phyloP scores from a whole-genome alignment of 1,140 invertebrate genomes.

The Asbolus verrucosus region DNA sequence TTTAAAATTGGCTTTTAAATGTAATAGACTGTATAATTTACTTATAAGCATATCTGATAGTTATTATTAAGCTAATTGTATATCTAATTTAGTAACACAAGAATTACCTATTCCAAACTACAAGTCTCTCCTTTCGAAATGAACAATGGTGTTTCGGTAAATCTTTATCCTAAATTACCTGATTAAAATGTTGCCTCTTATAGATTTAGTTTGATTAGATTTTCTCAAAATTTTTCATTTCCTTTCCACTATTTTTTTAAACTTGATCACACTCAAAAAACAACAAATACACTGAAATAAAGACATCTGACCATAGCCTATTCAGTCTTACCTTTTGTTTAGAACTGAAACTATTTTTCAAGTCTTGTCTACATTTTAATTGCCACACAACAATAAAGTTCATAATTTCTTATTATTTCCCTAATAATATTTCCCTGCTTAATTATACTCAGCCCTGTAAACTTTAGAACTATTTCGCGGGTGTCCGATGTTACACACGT shows the following conservation, averaged over 20 bases:
- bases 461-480: too few relatives aligned
- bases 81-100: too few relatives aligned
- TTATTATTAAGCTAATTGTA: too few relatives aligned
- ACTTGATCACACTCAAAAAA: slow-evolving; percentile 25
- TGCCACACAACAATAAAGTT: slow-evolving; percentile 15
- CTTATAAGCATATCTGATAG: too few relatives aligned
- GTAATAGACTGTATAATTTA: too few relatives aligned
- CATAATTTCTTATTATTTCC: slow-evolving; percentile 6
- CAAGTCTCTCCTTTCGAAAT: slow-evolving; percentile 32
- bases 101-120: too few relatives aligned
- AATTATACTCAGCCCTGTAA: too few relatives aligned
- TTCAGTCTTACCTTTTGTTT: neutral
- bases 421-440: too few relatives aligned
- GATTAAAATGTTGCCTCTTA: slow-evolving; percentile 8
- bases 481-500: too few relatives aligned
- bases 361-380: neutral
- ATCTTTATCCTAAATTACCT: slow-evolving; percentile 18
- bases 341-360: neutral
- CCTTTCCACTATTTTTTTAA: slow-evolving; percentile 29
- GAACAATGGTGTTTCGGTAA: neutral
- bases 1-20: too few relatives aligned
- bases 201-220: slow-evolving; percentile 17
- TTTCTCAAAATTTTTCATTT: slow-evolving; percentile 29
- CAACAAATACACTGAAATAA: slow-evolving; percentile 14
- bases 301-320: neutral